phyloP scores from a whole-genome alignment of 2,113 vertebrate genomes.

The Austrofundulus limnaeus region DNA sequence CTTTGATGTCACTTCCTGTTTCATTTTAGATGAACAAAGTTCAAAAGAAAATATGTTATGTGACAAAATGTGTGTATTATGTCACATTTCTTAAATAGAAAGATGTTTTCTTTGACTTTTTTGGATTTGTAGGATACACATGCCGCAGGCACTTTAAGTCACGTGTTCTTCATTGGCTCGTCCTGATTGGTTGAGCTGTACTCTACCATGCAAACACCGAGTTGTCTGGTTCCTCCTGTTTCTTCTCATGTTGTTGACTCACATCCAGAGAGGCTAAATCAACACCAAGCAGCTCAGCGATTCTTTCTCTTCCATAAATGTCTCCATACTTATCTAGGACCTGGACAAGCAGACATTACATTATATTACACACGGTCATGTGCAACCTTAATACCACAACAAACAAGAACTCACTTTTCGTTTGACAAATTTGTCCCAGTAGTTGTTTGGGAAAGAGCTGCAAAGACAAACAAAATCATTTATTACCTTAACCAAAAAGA shows the following conservation, averaged over 20 bases:
- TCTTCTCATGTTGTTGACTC: conserved; percentile 87
- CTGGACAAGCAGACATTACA: conserved; percentile 61
- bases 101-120: no score
- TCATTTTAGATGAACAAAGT: no score
- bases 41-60: no score
- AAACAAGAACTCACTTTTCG: conserved; percentile 82
- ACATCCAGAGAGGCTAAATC: conserved; percentile 89
- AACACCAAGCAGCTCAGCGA: conserved; percentile 90
- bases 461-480: neutral
- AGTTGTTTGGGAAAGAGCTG: conserved; percentile 93
- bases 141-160: no score
- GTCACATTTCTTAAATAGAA: no score
- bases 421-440: conserved; percentile 96
- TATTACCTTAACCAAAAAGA: neutral
- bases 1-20: no score
- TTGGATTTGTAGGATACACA: no score
- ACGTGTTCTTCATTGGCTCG: neutral
- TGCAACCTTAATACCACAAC: neutral
- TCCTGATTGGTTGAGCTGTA: neutral
- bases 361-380: neutral
- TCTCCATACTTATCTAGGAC: conserved; percentile 92
- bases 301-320: conserved; percentile 90
- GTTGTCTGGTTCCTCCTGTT: conserved; percentile 82
- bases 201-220: conserved; percentile 85
- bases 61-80: no score